Conservation (phyloP, 2,113 vertebrate genomes). For the Rhinolophus sinicus region DNA sequence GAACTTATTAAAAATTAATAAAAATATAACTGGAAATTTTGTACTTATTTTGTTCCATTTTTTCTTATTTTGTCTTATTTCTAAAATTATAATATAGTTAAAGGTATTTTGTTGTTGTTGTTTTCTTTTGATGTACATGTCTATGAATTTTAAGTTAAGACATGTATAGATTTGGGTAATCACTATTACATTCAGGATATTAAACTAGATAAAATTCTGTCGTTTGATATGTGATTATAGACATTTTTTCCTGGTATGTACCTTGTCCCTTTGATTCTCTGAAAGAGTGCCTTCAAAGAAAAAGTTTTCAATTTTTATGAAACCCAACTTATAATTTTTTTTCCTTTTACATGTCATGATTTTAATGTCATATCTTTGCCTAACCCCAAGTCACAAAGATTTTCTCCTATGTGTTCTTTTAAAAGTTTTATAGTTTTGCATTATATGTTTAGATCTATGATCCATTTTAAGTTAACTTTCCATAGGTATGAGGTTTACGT, state of each 20-base stretch:
- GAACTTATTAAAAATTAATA: neutral
- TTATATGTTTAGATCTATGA: neutral
- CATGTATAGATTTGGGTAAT: neutral
- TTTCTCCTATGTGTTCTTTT: neutral
- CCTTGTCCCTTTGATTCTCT: neutral
- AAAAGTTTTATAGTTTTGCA: neutral
- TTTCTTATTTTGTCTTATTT: neutral
- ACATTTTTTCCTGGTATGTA: neutral
- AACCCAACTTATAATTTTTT: neutral
- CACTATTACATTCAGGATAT: neutral
- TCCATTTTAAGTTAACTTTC: neutral
- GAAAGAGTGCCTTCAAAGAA: neutral
- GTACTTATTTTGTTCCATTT: neutral
- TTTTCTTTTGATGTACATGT: neutral
- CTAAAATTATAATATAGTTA: neutral
- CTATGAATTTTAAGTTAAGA: neutral
- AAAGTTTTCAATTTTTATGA: neutral
- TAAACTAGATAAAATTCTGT: neutral
- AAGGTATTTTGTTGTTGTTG: neutral
- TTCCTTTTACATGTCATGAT: neutral
- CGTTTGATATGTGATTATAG: neutral
- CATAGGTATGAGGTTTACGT: neutral
- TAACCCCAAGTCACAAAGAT: neutral
- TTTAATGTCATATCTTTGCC: neutral
- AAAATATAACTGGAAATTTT: neutral